Evolutionary conservation across 2,888 invertebrate species (phyloP).

Genomic region (Danaus chrysippus): DNA sequence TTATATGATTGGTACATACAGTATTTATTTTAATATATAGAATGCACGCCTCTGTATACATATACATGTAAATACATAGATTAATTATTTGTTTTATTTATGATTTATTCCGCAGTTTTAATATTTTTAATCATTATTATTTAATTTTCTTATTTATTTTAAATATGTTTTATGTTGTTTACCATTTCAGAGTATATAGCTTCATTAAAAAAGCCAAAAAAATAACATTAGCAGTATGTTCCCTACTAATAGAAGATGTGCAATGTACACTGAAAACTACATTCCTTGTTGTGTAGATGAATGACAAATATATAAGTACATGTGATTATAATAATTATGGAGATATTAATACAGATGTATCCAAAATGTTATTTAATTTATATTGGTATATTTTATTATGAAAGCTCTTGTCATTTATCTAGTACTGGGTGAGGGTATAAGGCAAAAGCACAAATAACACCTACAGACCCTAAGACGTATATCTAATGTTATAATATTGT

Average conservation of each 20-base stretch:
- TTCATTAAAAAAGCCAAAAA: conserved; percentile 72
- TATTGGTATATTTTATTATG: too few species aligned
- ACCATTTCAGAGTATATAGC: conserved; percentile 74
- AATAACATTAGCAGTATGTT: conserved; percentile 54
- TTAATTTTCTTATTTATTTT: conserved; percentile 28
- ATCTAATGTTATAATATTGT: too few species aligned
- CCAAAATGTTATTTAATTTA: too few species aligned
- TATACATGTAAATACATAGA: too few species aligned
- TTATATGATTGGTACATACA: too few species aligned
- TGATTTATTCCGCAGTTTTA: neutral
- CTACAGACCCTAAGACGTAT: too few species aligned
- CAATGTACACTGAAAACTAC: conserved; percentile 27
- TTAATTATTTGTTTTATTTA: neutral
- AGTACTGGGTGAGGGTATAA: too few species aligned
- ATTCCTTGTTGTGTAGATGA: conserved; percentile 31
- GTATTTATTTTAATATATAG: too few species aligned
- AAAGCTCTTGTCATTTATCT: too few species aligned
- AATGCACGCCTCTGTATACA: too few species aligned
- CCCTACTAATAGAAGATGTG: conserved; percentile 34
- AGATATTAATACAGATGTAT: neutral
- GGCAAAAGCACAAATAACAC: too few species aligned
- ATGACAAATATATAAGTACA: conserved; percentile 19
- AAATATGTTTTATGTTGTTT: conserved; percentile 56
- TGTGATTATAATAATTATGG: neutral
- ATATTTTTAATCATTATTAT: conserved; percentile 3